These are phyloP conservation scores for Aphrophora alni DNA, from an alignment of 2,888 invertebrate genomes.

Conservation along the genomic window DNA sequence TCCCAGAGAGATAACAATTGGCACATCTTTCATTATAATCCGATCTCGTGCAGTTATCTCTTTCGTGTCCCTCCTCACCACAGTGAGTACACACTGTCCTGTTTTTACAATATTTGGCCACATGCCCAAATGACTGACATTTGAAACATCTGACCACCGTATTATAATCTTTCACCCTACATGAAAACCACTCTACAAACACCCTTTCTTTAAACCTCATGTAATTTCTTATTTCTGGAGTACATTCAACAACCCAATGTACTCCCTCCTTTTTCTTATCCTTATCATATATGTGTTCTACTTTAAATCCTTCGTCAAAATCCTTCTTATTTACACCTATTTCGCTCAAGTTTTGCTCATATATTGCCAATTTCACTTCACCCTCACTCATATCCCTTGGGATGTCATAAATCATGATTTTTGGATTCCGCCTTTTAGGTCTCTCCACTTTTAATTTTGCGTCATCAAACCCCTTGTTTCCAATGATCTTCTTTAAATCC, in stretches of 20 bases:
- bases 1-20: background rate
- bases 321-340: background rate
- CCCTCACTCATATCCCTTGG: background rate
- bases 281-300: background rate
- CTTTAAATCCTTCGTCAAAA: background rate
- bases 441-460: background rate
- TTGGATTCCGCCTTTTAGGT: background rate
- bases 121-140: background rate
- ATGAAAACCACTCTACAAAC: background rate
- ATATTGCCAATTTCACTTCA: background rate
- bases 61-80: background rate
- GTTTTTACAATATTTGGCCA: background rate
- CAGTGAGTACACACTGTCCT: background rate
- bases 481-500: constrained; percentile 16
- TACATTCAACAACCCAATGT: background rate
- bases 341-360: background rate
- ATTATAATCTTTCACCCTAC: background rate
- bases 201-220: background rate
- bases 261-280: background rate
- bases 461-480: background rate
- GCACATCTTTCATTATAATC: background rate
- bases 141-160: background rate
- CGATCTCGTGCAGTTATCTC: background rate
- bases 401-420: background rate
- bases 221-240: background rate